Conservation (phyloP, 2,797 vertebrate genomes). For the Syncerus caffer region DNA sequence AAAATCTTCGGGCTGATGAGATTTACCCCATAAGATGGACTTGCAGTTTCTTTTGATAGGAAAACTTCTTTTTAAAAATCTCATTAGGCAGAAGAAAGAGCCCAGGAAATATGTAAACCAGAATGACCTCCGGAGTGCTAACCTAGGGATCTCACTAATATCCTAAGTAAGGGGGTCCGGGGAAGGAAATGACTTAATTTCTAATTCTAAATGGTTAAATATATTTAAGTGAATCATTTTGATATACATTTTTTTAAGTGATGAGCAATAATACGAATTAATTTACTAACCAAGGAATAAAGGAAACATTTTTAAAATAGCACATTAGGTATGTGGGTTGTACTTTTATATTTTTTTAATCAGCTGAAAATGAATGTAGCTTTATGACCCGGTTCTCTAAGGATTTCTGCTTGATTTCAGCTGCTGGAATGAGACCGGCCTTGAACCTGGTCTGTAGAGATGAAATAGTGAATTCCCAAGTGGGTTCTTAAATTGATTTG, state of each 20-base stretch:
- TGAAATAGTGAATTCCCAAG: constrained; percentile 16
- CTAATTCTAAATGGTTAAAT: not conserved
- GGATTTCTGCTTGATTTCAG: not conserved
- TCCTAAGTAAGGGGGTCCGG: not conserved
- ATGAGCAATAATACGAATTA: not conserved
- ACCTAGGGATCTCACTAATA: not conserved
- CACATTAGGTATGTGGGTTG: not conserved
- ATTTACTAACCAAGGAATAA: constrained; percentile 44
- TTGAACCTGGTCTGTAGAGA: not conserved
- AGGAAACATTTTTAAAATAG: not conserved
- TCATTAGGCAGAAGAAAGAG: not conserved
- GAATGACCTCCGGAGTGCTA: not conserved
- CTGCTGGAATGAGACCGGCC: not conserved
- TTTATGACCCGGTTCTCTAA: not conserved
- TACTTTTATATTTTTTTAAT: not conserved
- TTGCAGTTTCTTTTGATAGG: not conserved
- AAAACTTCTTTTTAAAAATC: not conserved
- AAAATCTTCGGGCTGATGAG: not conserved
- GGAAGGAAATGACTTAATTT: constrained; percentile 3
- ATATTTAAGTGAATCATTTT: not conserved
- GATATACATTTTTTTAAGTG: not conserved
- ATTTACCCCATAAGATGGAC: not conserved
- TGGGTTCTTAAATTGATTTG: not conserved
- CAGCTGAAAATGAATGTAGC: not conserved
- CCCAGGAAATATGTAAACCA: not conserved